Conservation (phyloP, 1,140 invertebrate species). For the Drosophila equinoxialis region DNA sequence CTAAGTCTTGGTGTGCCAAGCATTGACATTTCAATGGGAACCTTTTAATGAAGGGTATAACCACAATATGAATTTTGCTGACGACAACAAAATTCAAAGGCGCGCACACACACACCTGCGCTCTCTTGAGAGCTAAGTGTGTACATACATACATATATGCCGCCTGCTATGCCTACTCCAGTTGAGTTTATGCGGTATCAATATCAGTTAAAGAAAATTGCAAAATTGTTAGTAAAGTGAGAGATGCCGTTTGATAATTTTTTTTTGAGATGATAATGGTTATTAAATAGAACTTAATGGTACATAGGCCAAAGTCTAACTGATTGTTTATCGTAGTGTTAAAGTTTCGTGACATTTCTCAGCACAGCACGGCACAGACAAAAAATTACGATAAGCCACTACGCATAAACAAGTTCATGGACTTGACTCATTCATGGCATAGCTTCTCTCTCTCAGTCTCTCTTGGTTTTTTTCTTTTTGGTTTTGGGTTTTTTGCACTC, state of each 20-base stretch:
- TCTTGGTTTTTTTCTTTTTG: background rate
- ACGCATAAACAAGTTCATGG: slow-evolving; percentile 26
- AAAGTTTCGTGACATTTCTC: background rate
- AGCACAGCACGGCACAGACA: too few species aligned
- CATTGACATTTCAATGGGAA: background rate
- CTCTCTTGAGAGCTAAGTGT: slow-evolving; percentile 17
- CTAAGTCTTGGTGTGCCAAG: background rate
- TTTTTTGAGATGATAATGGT: too few species aligned
- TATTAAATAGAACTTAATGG: background rate
- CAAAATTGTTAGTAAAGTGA: too few species aligned
- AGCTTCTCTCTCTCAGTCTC: slow-evolving; percentile 1
- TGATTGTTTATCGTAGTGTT: slow-evolving; percentile 24
- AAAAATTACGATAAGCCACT: background rate
- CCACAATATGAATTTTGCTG: slow-evolving; percentile 35
- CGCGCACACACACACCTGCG: slow-evolving; percentile 9
- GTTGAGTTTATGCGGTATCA: background rate
- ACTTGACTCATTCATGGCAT: slow-evolving; percentile 30
- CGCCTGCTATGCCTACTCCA: background rate
- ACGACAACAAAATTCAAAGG: slow-evolving; percentile 37
- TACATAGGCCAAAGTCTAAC: slow-evolving; percentile 11
- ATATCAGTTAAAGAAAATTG: background rate
- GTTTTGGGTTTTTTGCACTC: background rate
- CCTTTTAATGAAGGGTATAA: slow-evolving; percentile 7
- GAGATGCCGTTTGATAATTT: too few species aligned
- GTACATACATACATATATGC: background rate